Evolutionary conservation across 1,140 invertebrate genomes (phyloP), one percentile per base, ranked within the genome.

Genomic region (Hestina assimilis): DNA sequence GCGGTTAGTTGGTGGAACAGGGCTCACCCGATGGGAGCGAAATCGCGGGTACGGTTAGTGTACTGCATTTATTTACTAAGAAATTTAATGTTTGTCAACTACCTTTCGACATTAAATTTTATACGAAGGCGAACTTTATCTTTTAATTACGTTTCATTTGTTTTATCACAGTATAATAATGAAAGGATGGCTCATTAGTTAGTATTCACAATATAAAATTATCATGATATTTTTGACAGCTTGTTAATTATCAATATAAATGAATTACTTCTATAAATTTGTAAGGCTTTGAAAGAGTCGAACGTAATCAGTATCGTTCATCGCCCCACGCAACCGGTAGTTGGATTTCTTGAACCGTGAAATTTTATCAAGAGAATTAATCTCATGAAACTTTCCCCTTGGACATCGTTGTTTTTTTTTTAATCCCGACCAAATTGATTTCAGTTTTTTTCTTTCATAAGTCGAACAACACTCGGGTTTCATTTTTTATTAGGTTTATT

Each of bases 281-380:
- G 63, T 78, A 72, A 70, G 61, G 62, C 68, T 33, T 20, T 11
- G 7, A 50, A 54, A 31, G 50, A 42, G 59, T 63, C 59, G 75
- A 69, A 75, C 67, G 72, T 84, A 87, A 84, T 87, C 84, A 84
- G 82, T 84, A 83, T 72, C 82, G 80, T 75, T 83, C 77, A 87
- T 84, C 83, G 84, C 81, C 83, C 81, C 74, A 87, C 82, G 83
- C 82, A 85, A 85, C 83, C 81, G 81, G 83, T 87, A 87, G 83
- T 83, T 86, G 79, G 79, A 86, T 87, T 86, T 87, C 81, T 86
- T 82, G 75, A 87, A 84, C 83, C 79, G 81, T 87, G 81, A 87
- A 87, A 87, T 87, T 84, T 86, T 87, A 87, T 87, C 84, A 86
- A 84, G 79, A 82, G 81, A 84, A 87, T 86, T 87, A 86, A 86